Evolutionary conservation across 2,797 vertebrate species (phyloP), one percentile per base, ranked within the genome.

Genomic region (Lates japonicus): DNA sequence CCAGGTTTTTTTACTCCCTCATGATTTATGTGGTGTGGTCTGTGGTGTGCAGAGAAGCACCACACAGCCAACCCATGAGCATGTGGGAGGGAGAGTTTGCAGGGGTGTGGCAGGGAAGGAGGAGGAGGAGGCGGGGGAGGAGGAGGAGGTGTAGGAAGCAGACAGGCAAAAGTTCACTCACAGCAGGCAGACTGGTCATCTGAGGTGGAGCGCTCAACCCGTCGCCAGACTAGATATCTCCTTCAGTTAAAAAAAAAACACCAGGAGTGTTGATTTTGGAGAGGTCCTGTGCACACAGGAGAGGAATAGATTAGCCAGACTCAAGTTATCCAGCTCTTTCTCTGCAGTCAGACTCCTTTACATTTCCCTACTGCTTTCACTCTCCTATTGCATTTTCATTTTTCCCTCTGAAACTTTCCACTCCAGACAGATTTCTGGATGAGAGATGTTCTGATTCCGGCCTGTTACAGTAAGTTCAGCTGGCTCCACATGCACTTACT

Each of bases 181-280:
- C 78, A 80, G 86, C 72, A 81, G 84, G 77, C 80, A 46, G 66
- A 59, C 81, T 41, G 80, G 84, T 79, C 77, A 70, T 85, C 77
- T 58, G 33, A 81, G 83, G 83, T 70, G 69, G 66, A 54, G 52
- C 29, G 41, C 81, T 73, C 60, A 54, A 31, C 61, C 49, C 3
- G 67, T 72, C 52, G 81, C 72, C 73, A 86, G 78, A 75, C 84
- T 44, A 85, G 78, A 84, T 84, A 78, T 90, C 85, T 80, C 39
- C 61, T 55, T 74, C 73, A 46, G 73, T 69, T 55, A 80, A 64
- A 80, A 62, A 62, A 73, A 62, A 74, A 78, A 76, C 61, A 84
- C n/a, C 17, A 55, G 54, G 55, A 12, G 48, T 90, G 90, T 94
- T 91, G 91, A 82, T 84, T 87, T 94, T 92, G 91, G 92, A 84